These are phyloP conservation scores for Amiota communis DNA, from an alignment of 2,888 invertebrate species.

Conservation along the genomic window DNA sequence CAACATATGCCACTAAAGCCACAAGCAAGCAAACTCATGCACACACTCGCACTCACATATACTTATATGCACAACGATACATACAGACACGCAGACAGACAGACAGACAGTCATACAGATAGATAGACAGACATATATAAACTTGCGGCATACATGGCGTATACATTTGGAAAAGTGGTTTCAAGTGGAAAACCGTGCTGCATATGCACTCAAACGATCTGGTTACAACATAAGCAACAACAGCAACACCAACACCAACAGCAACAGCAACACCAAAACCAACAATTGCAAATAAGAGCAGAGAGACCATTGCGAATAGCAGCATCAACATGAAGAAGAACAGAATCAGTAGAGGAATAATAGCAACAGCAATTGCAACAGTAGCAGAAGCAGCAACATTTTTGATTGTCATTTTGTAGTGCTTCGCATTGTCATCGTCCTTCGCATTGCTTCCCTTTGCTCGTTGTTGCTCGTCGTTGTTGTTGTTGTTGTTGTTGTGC, in stretches of 20 bases:
- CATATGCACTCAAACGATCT: slow-evolving; percentile 14
- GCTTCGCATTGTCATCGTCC: slow-evolving; percentile 16
- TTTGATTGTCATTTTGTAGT: slow-evolving; percentile 22
- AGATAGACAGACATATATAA: slow-evolving; percentile 24
- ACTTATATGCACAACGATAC: neutral
- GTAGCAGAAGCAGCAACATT: neutral
- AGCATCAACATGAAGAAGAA: neutral
- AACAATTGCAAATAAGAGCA: too few relatives aligned
- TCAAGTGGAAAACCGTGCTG: slow-evolving; percentile 24
- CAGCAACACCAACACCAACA: neutral
- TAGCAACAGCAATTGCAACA: neutral
- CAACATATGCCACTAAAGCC: slow-evolving; percentile 25
- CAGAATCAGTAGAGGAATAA: too few relatives aligned
- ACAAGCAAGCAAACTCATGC: slow-evolving; percentile 5
- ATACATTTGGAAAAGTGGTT: slow-evolving; percentile 24
- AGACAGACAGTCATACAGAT: slow-evolving; percentile 19
- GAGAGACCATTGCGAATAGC: too few relatives aligned
- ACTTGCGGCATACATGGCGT: neutral
- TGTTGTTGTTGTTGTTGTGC: neutral
- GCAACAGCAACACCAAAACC: neutral
- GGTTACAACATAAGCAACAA: neutral
- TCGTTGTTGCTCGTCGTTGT: slow-evolving; percentile 17
- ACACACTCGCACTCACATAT: slow-evolving; percentile 9
- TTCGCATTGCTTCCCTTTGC: neutral
- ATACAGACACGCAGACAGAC: neutral